Conservation (phyloP, 2,888 invertebrate species). For the Clitarchus hookeri region DNA sequence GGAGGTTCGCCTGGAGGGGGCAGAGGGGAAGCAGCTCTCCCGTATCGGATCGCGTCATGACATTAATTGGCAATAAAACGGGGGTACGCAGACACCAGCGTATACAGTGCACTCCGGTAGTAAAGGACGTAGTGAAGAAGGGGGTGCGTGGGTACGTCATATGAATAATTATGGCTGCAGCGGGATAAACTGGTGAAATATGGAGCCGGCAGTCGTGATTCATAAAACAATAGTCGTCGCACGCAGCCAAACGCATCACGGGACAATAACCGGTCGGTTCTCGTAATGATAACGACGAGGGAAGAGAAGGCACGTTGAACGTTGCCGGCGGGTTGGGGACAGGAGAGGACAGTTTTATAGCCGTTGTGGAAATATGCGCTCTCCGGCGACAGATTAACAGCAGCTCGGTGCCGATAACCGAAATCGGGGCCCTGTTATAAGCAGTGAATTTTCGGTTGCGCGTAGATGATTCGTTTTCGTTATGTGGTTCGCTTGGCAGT, state of each 20-base stretch:
- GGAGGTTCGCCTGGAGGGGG: background rate
- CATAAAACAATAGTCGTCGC: no score
- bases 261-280: no score
- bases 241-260: no score
- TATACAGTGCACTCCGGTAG: background rate
- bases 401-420: background rate
- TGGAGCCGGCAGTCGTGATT: no score
- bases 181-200: no score
- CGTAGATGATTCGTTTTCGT: no score
- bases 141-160: background rate
- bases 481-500: no score
- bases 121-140: background rate
- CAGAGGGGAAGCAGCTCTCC: background rate
- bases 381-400: background rate
- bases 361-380: background rate
- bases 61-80: conserved; percentile 4
- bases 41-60: background rate
- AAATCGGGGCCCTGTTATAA: background rate
- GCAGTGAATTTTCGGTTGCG: background rate
- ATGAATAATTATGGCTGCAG: no score
- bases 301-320: no score
- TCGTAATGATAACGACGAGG: no score
- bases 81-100: no score
- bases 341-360: background rate
- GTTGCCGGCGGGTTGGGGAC: background rate